Conservation (phyloP, 1,140 invertebrate species). For the Anastrepha ludens region DNA sequence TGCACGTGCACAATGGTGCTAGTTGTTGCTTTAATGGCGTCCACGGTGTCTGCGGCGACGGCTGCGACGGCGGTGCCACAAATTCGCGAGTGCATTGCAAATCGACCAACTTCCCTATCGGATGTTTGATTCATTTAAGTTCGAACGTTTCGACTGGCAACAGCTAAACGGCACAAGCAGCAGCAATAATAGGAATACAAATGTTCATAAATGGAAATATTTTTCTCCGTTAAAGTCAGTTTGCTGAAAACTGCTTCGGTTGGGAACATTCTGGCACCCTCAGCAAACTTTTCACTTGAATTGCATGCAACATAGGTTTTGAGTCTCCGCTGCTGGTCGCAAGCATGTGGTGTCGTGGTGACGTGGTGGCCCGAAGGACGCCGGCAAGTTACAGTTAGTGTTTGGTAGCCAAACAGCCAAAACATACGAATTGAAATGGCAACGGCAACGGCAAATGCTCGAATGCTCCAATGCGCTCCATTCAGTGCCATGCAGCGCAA, state of each 20-base stretch:
- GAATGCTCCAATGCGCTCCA: background rate
- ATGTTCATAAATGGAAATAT: background rate
- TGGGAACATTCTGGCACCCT: background rate
- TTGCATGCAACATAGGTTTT: background rate
- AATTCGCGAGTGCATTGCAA: background rate
- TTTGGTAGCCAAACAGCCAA: background rate
- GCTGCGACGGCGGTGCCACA: background rate
- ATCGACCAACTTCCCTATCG: background rate
- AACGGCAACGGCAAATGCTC: background rate
- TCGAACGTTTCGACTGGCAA: background rate
- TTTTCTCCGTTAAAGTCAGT: background rate
- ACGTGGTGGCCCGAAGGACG: too few relatives aligned
- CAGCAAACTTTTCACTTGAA: background rate
- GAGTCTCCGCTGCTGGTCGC: background rate
- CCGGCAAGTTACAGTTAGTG: background rate
- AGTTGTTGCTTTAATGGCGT: background rate
- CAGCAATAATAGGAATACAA: background rate
- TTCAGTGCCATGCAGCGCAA: constrained; percentile 20
- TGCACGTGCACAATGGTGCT: background rate
- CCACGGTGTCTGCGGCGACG: background rate
- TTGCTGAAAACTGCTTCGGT: background rate
- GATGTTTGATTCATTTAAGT: constrained; percentile 2
- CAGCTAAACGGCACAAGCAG: background rate
- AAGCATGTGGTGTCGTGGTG: background rate
- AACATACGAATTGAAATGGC: background rate